A percentile compares a stretch with the other conserved stretches of the same genome.
Evolutionary conservation across 1,140 invertebrate genomes (phyloP).

Genomic region (Pissodes strobi): DNA sequence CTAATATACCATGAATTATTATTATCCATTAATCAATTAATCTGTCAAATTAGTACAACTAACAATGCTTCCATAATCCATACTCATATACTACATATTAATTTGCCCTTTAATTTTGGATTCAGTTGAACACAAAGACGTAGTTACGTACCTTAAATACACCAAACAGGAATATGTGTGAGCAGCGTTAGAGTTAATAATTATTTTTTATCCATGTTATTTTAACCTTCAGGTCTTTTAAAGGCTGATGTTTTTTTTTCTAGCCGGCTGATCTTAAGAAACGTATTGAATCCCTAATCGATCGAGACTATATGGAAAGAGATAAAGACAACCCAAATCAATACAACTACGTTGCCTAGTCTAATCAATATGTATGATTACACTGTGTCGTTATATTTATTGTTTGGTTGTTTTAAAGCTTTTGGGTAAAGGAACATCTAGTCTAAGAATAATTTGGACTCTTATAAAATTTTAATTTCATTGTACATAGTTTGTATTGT

Average conservation of each 20-base stretch:
- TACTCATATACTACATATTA: no score
- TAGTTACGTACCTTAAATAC: no score
- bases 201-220: no score
- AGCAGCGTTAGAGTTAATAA: no score
- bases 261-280: conserved; percentile 97
- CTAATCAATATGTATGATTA: not conserved
- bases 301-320: conserved; percentile 97
- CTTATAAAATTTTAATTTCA: not conserved
- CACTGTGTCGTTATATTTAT: not conserved
- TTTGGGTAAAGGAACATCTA: conserved; percentile 2
- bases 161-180: no score
- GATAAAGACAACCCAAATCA: conserved; percentile 98
- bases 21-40: no score
- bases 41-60: no score
- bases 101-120: no score
- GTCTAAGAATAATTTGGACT: not conserved
- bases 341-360: conserved; percentile 97
- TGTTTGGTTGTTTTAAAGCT: not conserved
- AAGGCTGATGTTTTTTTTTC: conserved; percentile 46
- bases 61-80: no score
- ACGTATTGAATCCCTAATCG: conserved; percentile 96
- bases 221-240: no score
- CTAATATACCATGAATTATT: no score
- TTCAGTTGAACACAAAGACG: no score
- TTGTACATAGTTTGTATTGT: not conserved